Base-by-base conservation (phyloP, 2,888 invertebrate genomes). In the Chloromyia formosa region DNA sequence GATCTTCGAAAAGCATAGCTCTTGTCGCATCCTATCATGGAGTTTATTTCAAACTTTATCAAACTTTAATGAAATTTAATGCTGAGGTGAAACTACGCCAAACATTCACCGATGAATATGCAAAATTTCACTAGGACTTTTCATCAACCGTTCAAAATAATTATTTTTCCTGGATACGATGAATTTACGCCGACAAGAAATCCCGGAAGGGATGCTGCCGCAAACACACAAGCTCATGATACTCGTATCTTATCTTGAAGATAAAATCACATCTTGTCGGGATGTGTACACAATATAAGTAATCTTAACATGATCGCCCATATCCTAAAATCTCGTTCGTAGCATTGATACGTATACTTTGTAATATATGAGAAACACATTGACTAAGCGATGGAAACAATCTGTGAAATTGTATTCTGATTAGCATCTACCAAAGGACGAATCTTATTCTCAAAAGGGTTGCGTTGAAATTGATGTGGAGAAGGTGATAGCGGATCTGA, bases 11-110 rank as follows among this genome's bases (percentile, higher is more conserved):
- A n/a, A n/a, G n/a, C n/a, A n/a, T n/a, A n/a, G n/a, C n/a, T 35
- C 27, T 35, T 35, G 27, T 35, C 27, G 7, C 27, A 35, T 7
- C 27, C 27, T 4, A 35, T 35, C 27, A 35, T 35, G 7, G 7
- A 35, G 27, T 35, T 4, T 2, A 35, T 35, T 2, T 7, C 2
- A 35, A 35, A 35, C 27, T 35, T 35, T 49, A 49, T 49, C 49
- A 49, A 49, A 35, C 27, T 49, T 49, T 49, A 49, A 49, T 49
- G 49, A 49, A 49, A 49, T 49, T 49, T 49, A 49, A 3, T 49
- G 3, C 49, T 12, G 4, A 49, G 14, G 14, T 49, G 49, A 49
- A 35, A 35, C 27, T 35, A 2, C 10, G 49, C 49, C 49, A n/a
- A 49, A 49, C 16, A 12, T n/a, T n/a, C 2, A n/a, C 49, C 49